Percentiles rank a stretch among this genome's conserved stretches.
Conservation (phyloP, 2,113 vertebrate species). For the Tragelaphus imberbis region DNA sequence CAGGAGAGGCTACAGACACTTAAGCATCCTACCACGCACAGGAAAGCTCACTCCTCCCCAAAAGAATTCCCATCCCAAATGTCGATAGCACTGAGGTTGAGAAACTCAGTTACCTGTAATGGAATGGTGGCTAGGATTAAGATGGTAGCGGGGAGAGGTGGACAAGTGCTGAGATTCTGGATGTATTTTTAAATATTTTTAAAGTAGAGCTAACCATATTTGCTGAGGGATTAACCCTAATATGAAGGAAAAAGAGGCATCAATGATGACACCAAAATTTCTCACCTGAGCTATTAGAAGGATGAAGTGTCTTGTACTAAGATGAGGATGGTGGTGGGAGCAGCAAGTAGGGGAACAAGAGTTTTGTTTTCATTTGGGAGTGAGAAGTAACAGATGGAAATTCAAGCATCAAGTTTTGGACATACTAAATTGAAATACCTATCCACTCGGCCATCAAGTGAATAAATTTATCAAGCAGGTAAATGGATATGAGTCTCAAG, state of each 20-base stretch:
- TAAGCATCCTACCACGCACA: not conserved
- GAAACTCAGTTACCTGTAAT: not conserved
- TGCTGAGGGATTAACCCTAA: not conserved
- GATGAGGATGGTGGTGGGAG: not conserved
- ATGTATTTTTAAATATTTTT: slow-evolving; percentile 17
- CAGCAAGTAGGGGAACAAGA: not conserved
- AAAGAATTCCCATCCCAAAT: not conserved
- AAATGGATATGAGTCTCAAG: not conserved
- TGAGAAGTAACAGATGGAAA: not conserved
- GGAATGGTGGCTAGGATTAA: not conserved
- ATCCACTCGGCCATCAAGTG: not conserved
- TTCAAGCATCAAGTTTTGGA: not conserved
- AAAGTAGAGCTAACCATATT: not conserved
- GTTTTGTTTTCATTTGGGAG: not conserved
- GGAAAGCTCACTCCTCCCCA: not conserved
- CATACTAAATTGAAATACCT: not conserved
- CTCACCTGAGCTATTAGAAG: not conserved
- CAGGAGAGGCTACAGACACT: not conserved
- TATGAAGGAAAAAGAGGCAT: not conserved
- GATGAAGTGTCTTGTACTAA: not conserved
- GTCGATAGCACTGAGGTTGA: not conserved
- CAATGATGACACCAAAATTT: not conserved
- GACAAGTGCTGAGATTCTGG: not conserved
- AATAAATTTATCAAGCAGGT: not conserved
- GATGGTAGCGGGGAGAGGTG: not conserved